Evolutionary conservation across 2,113 vertebrate species (phyloP), one percentile per base, ranked within the genome.

Genomic region (Lonchura striata): DNA sequence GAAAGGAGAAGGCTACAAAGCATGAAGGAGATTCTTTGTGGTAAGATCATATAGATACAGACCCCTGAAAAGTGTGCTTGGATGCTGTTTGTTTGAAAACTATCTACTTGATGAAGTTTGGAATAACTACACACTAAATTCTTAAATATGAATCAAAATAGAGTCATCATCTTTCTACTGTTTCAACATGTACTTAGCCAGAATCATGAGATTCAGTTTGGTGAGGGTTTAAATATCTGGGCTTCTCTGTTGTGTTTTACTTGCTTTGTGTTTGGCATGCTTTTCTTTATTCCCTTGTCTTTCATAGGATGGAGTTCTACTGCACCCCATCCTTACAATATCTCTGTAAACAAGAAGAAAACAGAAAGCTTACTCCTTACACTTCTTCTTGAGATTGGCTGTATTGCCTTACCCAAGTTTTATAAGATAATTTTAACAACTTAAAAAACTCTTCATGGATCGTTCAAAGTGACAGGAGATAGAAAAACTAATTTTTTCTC

Each of bases 391-490:
- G 56, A 79, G 15, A 65, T 74, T 31, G 53, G 19, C 21, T 92
- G 9, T 82, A 41, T 42, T 31, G 49, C 52, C 42, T 60, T 61
- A 27, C 15, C 11, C 30, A 49, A 33, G 28, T 75, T 87, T 72
- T 44, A 53, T n/a, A 71, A 88, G 41, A 59, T 28, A 53, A 70
- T 71, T 86, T 44, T 66, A 60, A 21, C 30, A 61, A 35, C 16
- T 75, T 90, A 4, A 54, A 53, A 46, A 89, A 13, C 16, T 65
- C 37, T 63, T 75, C 31, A 54, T 54, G 50, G 41, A 28, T 77
- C 9, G 2, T 25, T 41, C 4, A 1, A 13, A 54, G 13, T 2
- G 2, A 41, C 27, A 37, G 11, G 18, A 13, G 10, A 13, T 49
- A 72, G n/a, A 68, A 83, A 66, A 57, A 4, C 22, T 39, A 11